A percentile compares a stretch with the other conserved stretches of the same genome.
phyloP scores from a whole-genome alignment of 64 coral and sea anemone species.

The Astreopora myriophthalma region DNA sequence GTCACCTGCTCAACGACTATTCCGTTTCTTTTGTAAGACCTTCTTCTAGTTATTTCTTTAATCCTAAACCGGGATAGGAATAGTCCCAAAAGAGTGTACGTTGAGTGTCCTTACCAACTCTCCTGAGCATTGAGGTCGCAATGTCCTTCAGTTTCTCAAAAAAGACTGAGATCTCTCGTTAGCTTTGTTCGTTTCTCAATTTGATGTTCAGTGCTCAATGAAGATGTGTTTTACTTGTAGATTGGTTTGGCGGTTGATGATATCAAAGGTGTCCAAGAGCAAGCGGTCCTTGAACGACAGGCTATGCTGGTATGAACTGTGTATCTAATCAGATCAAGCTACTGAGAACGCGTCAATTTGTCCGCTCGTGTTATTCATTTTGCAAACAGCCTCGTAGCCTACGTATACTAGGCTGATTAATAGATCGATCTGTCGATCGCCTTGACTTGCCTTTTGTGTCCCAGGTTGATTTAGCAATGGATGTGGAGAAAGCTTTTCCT shows the following conservation, averaged over 20 bases:
- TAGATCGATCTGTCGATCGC: not conserved
- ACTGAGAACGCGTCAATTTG: not conserved
- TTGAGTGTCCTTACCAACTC: too few relatives aligned
- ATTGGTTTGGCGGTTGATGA: conserved; percentile 95
- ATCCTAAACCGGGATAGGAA: too few relatives aligned
- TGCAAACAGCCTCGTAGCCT: too few relatives aligned
- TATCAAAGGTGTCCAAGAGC: conserved; percentile 92
- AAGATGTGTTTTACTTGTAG: not conserved
- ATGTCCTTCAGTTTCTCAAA: too few relatives aligned
- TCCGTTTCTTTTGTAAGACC: too few relatives aligned
- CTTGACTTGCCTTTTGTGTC: not conserved
- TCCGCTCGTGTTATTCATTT: not conserved
- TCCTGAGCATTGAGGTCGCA: too few relatives aligned
- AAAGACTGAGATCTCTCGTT: too few relatives aligned
- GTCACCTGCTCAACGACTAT: too few relatives aligned
- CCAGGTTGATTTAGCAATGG: conserved; percentile 92
- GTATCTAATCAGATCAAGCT: not conserved
- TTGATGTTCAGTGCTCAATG: not conserved
- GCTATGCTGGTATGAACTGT: conserved; percentile 80
- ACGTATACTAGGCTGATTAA: too few relatives aligned
- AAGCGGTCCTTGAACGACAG: conserved; percentile 80
- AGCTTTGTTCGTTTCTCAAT: not conserved
- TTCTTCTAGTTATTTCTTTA: too few relatives aligned
- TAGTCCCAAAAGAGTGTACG: too few relatives aligned
- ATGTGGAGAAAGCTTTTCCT: conserved; percentile 97